These are phyloP conservation scores for Melanostigma gelatinosum DNA, from an alignment of 2,113 vertebrate species.

Conservation along the genomic window DNA sequence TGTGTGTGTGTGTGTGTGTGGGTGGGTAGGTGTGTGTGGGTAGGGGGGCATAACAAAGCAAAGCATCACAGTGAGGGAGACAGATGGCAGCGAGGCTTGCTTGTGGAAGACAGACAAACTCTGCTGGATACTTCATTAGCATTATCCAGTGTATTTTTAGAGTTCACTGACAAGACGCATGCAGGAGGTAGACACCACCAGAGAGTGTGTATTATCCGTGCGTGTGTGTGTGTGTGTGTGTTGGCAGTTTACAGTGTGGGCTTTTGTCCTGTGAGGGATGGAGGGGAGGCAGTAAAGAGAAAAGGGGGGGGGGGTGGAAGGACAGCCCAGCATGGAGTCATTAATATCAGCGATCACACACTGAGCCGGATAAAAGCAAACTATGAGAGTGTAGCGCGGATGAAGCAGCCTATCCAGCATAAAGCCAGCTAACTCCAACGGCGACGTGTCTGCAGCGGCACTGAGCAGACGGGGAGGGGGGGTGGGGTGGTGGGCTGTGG, in stretches of 20 bases:
- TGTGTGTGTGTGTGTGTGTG: not conserved
- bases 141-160: conserved; percentile 74
- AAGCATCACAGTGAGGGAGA: conserved; percentile 58
- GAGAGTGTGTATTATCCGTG: conserved; percentile 6
- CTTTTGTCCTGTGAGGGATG: conserved; percentile 37
- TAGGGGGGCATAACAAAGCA: conserved; percentile 34
- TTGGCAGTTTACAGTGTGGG: conserved; percentile 38
- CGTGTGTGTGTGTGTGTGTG: conserved; percentile 12
- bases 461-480: conserved; percentile 16
- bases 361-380: conserved; percentile 66
- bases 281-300: conserved; percentile 6
- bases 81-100: conserved; percentile 65
- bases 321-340: conserved; percentile 61
- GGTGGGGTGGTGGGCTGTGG: not conserved
- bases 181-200: conserved; percentile 57
- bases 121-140: conserved; percentile 74
- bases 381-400: conserved; percentile 16
- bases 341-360: conserved; percentile 65
- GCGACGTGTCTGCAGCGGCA: conserved; percentile 30
- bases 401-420: conserved; percentile 25
- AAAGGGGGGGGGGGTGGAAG: conserved; percentile 14
- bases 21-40: not conserved
- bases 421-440: conserved; percentile 28
- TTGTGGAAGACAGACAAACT: conserved; percentile 68
- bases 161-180: conserved; percentile 63